Evolutionary conservation across 1,140 invertebrate genomes (phyloP).

Genomic region (Bombus terrestris): DNA sequence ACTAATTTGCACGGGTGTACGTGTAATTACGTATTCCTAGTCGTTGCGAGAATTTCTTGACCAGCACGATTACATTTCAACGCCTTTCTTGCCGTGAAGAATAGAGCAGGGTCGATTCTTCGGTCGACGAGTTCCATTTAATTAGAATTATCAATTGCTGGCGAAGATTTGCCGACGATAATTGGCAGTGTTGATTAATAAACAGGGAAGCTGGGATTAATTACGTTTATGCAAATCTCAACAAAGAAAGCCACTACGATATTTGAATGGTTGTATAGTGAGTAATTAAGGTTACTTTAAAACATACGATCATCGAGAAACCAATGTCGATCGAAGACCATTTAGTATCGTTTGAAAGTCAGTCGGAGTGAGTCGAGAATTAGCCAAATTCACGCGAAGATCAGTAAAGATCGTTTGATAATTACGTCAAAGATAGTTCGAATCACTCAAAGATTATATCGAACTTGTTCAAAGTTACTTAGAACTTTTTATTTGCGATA

Average conservation of each 20-base stretch:
- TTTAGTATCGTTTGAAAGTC: background rate
- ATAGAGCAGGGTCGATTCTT: too few species aligned
- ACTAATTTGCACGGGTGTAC: constrained; percentile 31
- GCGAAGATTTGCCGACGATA: background rate
- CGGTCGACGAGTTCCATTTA: background rate
- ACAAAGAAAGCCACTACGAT: too few species aligned
- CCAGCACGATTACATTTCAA: background rate
- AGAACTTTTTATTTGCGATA: too few species aligned
- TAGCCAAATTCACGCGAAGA: too few species aligned
- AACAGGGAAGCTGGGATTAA: background rate
- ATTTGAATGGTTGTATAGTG: too few species aligned
- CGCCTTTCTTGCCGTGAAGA: background rate
- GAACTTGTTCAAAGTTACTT: too few species aligned
- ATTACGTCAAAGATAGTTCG: too few species aligned
- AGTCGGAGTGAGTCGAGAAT: background rate
- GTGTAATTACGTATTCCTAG: constrained; percentile 32
- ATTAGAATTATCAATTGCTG: background rate
- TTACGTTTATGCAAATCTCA: too few species aligned
- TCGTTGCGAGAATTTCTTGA: background rate
- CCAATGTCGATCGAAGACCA: background rate
- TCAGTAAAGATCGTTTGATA: too few species aligned
- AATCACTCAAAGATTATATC: too few species aligned
- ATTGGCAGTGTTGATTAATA: background rate
- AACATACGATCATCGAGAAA: too few species aligned
- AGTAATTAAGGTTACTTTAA: background rate